Conservation (phyloP, 1,140 invertebrate species). For the Lepidostoma basale region DNA sequence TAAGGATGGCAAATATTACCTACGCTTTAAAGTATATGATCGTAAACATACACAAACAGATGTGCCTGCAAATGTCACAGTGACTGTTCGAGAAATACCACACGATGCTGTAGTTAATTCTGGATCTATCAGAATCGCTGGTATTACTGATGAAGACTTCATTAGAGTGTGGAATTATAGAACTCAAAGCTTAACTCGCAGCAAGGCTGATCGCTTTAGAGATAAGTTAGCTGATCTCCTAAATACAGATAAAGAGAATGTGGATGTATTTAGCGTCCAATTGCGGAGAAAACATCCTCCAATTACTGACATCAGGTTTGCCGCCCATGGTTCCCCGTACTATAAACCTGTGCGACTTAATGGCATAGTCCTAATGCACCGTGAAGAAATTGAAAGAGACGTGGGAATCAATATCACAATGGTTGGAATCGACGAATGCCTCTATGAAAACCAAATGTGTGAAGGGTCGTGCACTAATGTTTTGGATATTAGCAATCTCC, state of each 20-base stretch:
- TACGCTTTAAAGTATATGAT: slow-evolving; percentile 93
- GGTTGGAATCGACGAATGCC: slow-evolving; percentile 97
- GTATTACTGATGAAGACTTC: slow-evolving; percentile 96
- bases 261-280: slow-evolving; percentile 95
- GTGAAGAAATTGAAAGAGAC: slow-evolving; percentile 90
- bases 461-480: slow-evolving; percentile 95
- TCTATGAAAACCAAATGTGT: slow-evolving; percentile 93
- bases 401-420: slow-evolving; percentile 96
- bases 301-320: slow-evolving; percentile 90
- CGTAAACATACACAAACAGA: slow-evolving; percentile 91
- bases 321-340: slow-evolving; percentile 94
- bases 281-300: slow-evolving; percentile 83
- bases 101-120: slow-evolving; percentile 95
- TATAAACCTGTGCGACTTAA: slow-evolving; percentile 93
- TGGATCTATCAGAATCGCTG: slow-evolving; percentile 89
- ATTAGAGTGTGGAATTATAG: slow-evolving; percentile 93
- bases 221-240: slow-evolving; percentile 86
- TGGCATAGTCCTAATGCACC: slow-evolving; percentile 91
- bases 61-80: slow-evolving; percentile 90
- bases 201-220: slow-evolving; percentile 86
- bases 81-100: slow-evolving; percentile 91
- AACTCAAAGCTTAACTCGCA: slow-evolving; percentile 80
- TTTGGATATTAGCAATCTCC: slow-evolving; percentile 85
- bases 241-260: slow-evolving; percentile 84
- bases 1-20: slow-evolving; percentile 81